Evolutionary conservation across 2,113 vertebrate species (phyloP).

Genomic region (Australoheros scitulus): DNA sequence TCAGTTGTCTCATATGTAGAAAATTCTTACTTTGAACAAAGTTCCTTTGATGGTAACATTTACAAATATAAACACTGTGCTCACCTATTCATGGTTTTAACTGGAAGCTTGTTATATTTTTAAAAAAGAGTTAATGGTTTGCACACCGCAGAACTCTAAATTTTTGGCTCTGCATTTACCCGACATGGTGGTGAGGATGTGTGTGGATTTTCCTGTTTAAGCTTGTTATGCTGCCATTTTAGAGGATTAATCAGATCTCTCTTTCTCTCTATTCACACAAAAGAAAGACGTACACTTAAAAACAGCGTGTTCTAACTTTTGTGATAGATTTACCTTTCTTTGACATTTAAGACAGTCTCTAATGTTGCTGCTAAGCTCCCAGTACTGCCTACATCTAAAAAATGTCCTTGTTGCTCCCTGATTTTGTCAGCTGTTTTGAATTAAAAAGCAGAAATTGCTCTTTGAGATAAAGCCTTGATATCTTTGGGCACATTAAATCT

Average conservation of each 20-base stretch:
- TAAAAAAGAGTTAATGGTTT: too few relatives aligned
- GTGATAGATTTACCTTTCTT: not conserved
- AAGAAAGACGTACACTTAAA: not conserved
- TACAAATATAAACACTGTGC: conserved; percentile 4
- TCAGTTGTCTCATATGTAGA: not conserved
- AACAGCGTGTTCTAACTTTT: not conserved
- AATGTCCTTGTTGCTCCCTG: not conserved
- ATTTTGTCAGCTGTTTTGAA: not conserved
- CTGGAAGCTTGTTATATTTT: too few relatives aligned
- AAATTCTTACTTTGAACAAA: not conserved
- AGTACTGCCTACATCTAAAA: not conserved
- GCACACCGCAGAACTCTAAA: too few relatives aligned
- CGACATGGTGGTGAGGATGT: too few relatives aligned
- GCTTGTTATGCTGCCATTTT: not conserved
- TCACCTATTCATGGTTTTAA: not conserved
- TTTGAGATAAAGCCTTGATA: not conserved
- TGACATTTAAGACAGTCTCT: conserved; percentile 2
- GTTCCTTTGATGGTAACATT: not conserved
- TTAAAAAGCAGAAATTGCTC: not conserved
- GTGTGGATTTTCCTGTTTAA: too few relatives aligned
- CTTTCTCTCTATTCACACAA: not conserved
- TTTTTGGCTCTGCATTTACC: too few relatives aligned
- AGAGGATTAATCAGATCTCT: not conserved
- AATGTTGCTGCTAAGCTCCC: not conserved
- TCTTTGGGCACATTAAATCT: not conserved